Evolutionary conservation across 2,113 vertebrate species (phyloP).

Genomic region (Ochotona curzoniae): DNA sequence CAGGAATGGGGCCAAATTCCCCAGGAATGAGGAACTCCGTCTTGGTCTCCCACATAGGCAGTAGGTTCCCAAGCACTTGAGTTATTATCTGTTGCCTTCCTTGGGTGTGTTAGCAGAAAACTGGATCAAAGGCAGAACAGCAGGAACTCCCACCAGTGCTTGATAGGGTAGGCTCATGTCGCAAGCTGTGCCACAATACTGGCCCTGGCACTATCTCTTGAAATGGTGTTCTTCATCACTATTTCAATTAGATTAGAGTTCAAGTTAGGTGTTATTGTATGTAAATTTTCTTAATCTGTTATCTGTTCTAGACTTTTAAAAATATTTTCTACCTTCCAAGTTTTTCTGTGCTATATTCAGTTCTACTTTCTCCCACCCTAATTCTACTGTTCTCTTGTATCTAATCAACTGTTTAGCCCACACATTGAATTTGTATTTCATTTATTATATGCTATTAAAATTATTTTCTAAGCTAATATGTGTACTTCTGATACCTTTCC

Average conservation of each 20-base stretch:
- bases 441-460: neutral
- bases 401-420: neutral
- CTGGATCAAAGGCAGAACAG: too few relatives aligned
- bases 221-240: neutral
- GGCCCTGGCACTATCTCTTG: neutral
- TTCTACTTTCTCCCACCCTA: neutral
- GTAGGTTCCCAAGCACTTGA: too few relatives aligned
- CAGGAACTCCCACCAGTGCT: too few relatives aligned
- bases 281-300: neutral
- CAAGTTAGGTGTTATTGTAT: neutral
- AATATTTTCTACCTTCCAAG: neutral
- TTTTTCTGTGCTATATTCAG: neutral
- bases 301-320: neutral
- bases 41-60: too few relatives aligned
- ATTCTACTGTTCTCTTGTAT: neutral
- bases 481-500: conserved; percentile 6
- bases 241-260: neutral
- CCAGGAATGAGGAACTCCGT: too few relatives aligned
- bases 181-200: neutral
- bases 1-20: too few relatives aligned
- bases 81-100: too few relatives aligned
- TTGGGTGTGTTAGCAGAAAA: too few relatives aligned
- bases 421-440: neutral
- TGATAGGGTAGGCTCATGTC: too few relatives aligned
- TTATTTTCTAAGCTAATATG: neutral